Percentiles rank a stretch among this genome's conserved stretches.
Evolutionary conservation across 2,113 vertebrate species (phyloP).

Genomic region (Glareola pratincola): DNA sequence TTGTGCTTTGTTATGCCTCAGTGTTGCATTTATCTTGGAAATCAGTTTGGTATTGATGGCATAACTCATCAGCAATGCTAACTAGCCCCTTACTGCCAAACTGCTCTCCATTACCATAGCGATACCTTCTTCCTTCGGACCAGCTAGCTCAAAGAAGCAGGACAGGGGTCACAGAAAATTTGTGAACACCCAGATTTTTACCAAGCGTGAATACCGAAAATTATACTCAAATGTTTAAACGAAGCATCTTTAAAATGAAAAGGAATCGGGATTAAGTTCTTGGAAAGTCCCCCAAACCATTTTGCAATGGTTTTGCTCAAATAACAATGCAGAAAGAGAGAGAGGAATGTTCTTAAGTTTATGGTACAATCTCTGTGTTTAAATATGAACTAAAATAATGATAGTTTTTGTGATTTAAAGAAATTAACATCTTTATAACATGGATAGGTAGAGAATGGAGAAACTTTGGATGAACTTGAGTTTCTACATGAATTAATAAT

Average conservation of each 20-base stretch:
- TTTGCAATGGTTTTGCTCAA: background rate
- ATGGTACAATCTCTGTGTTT: background rate
- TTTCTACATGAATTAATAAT: background rate
- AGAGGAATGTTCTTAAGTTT: background rate
- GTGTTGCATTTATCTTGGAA: slow-evolving; percentile 31
- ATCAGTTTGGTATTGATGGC: slow-evolving; percentile 25
- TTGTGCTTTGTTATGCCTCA: slow-evolving; percentile 7
- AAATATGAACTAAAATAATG: background rate
- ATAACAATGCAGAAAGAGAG: background rate
- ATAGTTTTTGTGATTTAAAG: background rate
- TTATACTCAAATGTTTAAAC: accelerated
- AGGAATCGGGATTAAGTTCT: background rate
- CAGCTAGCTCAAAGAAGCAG: background rate
- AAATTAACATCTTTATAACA: background rate
- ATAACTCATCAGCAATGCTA: slow-evolving; percentile 40
- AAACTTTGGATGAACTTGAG: background rate
- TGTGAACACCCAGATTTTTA: background rate
- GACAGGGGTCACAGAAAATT: background rate
- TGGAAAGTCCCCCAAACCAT: background rate
- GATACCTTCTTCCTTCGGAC: background rate
- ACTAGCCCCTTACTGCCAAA: background rate
- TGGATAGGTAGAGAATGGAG: background rate
- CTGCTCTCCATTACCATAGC: background rate
- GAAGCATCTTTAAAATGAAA: background rate
- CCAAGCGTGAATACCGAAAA: background rate